These are phyloP conservation scores for Diachasmimorpha longicaudata DNA, from an alignment of 1,140 invertebrate species.

Conservation along the genomic window DNA sequence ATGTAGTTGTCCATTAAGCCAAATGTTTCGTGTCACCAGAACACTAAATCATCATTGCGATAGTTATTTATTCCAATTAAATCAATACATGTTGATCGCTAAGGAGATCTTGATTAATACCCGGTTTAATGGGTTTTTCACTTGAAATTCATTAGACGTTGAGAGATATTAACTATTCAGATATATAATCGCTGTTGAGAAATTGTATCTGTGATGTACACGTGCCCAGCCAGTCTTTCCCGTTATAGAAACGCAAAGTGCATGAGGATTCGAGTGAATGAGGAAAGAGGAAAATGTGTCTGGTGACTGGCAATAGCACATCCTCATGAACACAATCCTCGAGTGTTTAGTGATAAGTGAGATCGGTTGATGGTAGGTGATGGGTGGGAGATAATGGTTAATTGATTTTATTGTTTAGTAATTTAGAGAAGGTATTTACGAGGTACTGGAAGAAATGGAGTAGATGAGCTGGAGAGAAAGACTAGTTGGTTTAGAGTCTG, in stretches of 20 bases:
- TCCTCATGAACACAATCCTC: no score
- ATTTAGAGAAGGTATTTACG: no score
- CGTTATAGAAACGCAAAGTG: neutral
- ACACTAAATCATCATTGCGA: neutral
- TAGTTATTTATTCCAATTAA: neutral
- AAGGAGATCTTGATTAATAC: neutral
- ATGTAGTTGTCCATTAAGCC: neutral
- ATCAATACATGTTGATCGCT: no score
- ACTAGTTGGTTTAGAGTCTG: neutral
- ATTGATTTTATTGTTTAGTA: no score
- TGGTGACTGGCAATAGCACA: no score
- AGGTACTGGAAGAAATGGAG: no score
- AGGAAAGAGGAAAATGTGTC: neutral
- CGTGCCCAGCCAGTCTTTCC: neutral
- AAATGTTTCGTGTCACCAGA: neutral
- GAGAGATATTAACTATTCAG: neutral
- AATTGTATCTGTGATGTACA: neutral
- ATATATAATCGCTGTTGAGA: neutral
- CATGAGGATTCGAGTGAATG: neutral
- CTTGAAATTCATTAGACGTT: neutral
- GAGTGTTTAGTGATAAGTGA: neutral
- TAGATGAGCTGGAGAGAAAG: no score
- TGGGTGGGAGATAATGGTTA: no score
- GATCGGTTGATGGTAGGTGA: neutral
- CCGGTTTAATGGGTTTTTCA: neutral